Base-by-base conservation (phyloP, 2,888 invertebrate species). In the Lasius platythorax region DNA sequence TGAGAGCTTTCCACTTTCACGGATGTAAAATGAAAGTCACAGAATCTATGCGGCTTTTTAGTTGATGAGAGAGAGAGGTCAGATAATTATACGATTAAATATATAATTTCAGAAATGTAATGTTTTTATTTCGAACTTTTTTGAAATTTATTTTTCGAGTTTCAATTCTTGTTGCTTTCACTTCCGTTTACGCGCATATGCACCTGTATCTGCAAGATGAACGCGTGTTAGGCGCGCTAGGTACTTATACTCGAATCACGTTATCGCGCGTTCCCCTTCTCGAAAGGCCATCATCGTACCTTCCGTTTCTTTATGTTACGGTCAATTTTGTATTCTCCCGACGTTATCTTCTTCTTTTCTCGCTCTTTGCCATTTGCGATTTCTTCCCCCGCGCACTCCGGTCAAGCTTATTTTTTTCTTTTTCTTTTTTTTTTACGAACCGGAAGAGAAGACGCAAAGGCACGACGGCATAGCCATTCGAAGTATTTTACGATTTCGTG, bases 301-400 rank as follows among this genome's bases (percentile, higher is more conserved):
- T 90, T 88, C 87, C 88, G 87, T 83, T 91, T 91, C 87, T 90
- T 89, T 88, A 85, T 88, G 85, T 91, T 90, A 87, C 86, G 88
- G 75, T 88, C 92, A 88, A 90, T 90, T 91, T 88, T 83, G 89
- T 91, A 92, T 92, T 91, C 91, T 86, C 66, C 82, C 74, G 87
- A 87, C 90, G 88, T 87, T 84, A 84, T 89, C 72, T 64, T 63
- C 3, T 72, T 82, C 83, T 78, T 86, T 75, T 63, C 53, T 79
- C 37, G 73, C 76, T 82, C 82, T 56, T 66, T 63, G 78, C 75
- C 79, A 61, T 76, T 46, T 63, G 33, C 46, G 15, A 9, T 37
- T 67, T 58, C 53, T 53, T 50, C 33, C 68, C 61, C 68, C 43
- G 23, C 79, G 18, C 64, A 50, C 53, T 63, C 28, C 58, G 85